Base-by-base conservation (phyloP, 2,888 invertebrate genomes). In the Macrostomum cliftonense region DNA sequence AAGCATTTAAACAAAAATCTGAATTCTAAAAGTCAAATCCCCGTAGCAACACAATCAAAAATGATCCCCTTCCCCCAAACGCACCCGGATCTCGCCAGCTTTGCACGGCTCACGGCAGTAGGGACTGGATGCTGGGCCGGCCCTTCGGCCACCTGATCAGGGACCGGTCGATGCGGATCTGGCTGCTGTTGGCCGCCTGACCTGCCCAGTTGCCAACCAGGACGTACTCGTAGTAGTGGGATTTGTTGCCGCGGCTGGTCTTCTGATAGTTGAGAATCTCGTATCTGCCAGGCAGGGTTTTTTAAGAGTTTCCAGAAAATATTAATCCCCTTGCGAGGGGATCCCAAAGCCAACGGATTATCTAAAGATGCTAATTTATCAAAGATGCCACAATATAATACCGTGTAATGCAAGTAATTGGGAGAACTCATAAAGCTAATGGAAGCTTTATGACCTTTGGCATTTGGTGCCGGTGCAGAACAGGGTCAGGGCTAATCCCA, bases 261-360 rank as follows among this genome's bases (percentile, higher is more conserved):
- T 72, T 71, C 61, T 79, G 79, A 65, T 76, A 81, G 68, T 81
- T 82, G 73, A 83, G 76, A 54, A 83, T 79, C 63, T 82, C 81
- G 68, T 83, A 83, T 63, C 81, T 80, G 65, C 5, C 17, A 12
- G 16, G 14, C 7, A 5, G 37, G 19, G 37, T 4, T 9, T 28
- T 28, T 45, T 45, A 28, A 36, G 14, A 9, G 28, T 28, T 28
- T 4, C 28, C 28, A 28, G 28, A 28, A 28, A 7, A n/a, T n/a
- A n/a, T n/a, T n/a, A n/a, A n/a, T n/a, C n/a, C n/a, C n/a, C n/a
- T n/a, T n/a, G n/a, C n/a, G n/a, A n/a, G n/a, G n/a, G n/a, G n/a
- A n/a, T n/a, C n/a, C n/a, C n/a, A n/a, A n/a, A n/a, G n/a, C n/a
- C n/a, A n/a, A n/a, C n/a, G n/a, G n/a, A n/a, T n/a, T n/a, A n/a